Evolutionary conservation across 1,140 invertebrate genomes (phyloP).

Genomic region (Trinorchestia longiramus): DNA sequence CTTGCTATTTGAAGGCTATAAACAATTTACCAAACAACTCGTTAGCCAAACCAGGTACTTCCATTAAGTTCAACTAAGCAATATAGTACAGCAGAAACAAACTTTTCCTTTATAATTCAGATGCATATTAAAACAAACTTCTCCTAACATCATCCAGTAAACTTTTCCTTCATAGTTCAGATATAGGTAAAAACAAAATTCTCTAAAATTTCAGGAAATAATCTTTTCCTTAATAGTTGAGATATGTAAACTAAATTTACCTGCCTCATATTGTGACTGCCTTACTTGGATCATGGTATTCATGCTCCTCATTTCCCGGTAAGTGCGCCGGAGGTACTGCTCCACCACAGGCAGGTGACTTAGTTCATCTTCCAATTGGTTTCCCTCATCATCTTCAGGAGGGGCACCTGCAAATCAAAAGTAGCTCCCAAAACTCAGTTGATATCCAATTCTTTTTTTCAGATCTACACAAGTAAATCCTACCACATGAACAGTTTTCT

Average conservation of each 20-base stretch:
- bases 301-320: conserved; percentile 82
- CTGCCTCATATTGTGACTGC: not conserved
- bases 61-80: too few relatives aligned
- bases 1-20: too few relatives aligned
- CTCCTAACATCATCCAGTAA: not conserved
- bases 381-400: conserved; percentile 79
- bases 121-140: too few relatives aligned
- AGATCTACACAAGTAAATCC: not conserved
- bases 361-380: conserved; percentile 85
- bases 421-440: not conserved
- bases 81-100: too few relatives aligned
- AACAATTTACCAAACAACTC: too few relatives aligned
- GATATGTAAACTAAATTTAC: not conserved
- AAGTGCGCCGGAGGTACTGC: conserved; percentile 81
- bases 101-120: too few relatives aligned
- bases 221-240: not conserved
- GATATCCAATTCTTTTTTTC: not conserved
- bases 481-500: too few relatives aligned
- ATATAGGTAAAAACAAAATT: not conserved
- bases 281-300: conserved; percentile 75
- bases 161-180: not conserved
- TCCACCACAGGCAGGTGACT: conserved; percentile 77
- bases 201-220: too few relatives aligned
- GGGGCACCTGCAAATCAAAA: conserved; percentile 77
- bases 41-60: too few relatives aligned